These are phyloP conservation scores for Okamejei kenojei DNA, from an alignment of 2,797 vertebrate genomes.

Conservation along the genomic window DNA sequence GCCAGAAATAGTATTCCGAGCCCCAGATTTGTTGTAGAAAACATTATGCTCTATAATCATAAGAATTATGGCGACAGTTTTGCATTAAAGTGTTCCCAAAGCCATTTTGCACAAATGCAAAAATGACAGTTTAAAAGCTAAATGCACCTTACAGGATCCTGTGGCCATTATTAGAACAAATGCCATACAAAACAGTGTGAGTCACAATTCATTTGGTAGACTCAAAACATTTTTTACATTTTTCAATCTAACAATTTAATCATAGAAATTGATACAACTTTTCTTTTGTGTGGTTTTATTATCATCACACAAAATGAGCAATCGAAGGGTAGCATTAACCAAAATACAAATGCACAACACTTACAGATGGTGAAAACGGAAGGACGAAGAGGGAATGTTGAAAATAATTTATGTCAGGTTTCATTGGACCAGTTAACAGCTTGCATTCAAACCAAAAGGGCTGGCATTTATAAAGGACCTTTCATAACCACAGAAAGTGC, in stretches of 20 bases:
- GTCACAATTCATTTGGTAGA: neutral
- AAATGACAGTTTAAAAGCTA: slow-evolving; percentile 27
- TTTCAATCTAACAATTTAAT: slow-evolving; percentile 11
- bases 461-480: neutral
- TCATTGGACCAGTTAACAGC: neutral
- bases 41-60: neutral
- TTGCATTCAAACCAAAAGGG: neutral
- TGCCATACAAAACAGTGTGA: neutral
- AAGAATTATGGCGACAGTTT: neutral
- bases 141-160: slow-evolving; percentile 10
- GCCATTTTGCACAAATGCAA: slow-evolving; percentile 16
- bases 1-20: slow-evolving; percentile 5
- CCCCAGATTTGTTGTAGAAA: neutral
- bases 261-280: neutral
- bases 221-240: neutral
- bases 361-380: no score
- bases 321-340: neutral
- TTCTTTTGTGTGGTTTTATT: slow-evolving; percentile 14
- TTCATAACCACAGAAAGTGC: neutral
- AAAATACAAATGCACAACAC: no score
- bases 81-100: neutral
- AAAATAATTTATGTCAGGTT: no score
- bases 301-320: neutral
- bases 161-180: neutral
- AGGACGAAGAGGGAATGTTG: no score